Base-by-base conservation (phyloP, 1,140 invertebrate genomes). In the Andrena cerasifolii region DNA sequence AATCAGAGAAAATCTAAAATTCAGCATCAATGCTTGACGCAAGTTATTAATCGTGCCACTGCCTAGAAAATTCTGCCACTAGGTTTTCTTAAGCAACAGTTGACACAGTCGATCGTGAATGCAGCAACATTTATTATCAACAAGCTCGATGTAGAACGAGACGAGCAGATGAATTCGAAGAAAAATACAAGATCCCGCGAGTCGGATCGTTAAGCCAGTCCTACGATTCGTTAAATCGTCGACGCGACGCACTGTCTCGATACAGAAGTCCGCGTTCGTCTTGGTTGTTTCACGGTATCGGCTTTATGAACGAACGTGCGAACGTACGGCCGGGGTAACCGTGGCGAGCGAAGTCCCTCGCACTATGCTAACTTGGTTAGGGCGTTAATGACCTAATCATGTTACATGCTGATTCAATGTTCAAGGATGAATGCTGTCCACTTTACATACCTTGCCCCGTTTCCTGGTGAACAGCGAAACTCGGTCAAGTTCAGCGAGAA, bases 321-420 rank as follows among this genome's bases (percentile, higher is more conserved):
- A 80, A 87, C 86, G 83, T 87, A 82, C 83, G 72, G 79, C 56
- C 75, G 75, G 82, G 82, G 88, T 88, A 91, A 91, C 87, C 86
- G 86, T 88, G 84, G 82, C 89, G 85, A 90, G 85, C 86, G 80
- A 90, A 91, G 90, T 91, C 90, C 90, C 90, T 92, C 90, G 90
- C 91, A 92, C 89, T 91, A 91, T 91, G 89, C 90, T 92, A 92
- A 92, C 91, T 92, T 90, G 90, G 88, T 92, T 92, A 91, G 85
- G 86, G 89, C 89, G 88, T 91, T 92, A 92, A 92, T 92, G 90
- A 91, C 88, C 91, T 92, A 92, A 92, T 92, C 90, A 92, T 92
- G 90, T 92, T 92, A 92, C 91, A 92, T 92, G 89, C 90, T 92
- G 90, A 92, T 92, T 92, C 91, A 92, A 92, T 92, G 91, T 92